These are phyloP conservation scores for Salticus scenicus DNA, from an alignment of 2,888 invertebrate species.

Conservation along the genomic window DNA sequence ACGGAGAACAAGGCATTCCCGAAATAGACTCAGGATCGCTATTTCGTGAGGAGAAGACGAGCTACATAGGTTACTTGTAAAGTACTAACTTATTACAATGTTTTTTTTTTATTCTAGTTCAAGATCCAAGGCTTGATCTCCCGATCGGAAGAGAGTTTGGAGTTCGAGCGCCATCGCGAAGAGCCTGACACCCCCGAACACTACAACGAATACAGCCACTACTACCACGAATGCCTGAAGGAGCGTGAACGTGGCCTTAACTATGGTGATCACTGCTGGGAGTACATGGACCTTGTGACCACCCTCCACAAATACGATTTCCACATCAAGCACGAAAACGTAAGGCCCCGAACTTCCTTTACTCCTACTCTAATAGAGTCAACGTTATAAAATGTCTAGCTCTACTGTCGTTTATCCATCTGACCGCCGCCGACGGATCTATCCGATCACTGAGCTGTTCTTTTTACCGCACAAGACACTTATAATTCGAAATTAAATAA, in stretches of 20 bases:
- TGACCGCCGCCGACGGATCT: no score
- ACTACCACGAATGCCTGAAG: constrained; percentile 54
- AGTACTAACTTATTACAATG: no score
- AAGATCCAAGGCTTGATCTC: constrained; percentile 47
- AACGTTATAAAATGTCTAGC: background rate
- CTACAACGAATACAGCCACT: constrained; percentile 59
- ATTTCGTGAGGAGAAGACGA: no score
- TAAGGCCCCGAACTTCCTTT: constrained; percentile 42
- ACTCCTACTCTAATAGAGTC: no score
- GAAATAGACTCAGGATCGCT: no score
- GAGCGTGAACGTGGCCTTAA: constrained; percentile 40
- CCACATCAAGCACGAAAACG: constrained; percentile 52
- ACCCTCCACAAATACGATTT: constrained; percentile 47
- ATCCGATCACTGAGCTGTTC: no score
- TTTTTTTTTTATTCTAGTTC: constrained; percentile 31
- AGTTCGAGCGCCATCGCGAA: constrained; percentile 41
- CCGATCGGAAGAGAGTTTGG: constrained; percentile 51
- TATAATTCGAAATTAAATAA: no score
- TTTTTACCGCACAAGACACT: no score
- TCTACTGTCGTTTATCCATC: background rate
- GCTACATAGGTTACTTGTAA: no score
- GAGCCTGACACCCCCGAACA: constrained; percentile 52
- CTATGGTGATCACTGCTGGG: constrained; percentile 53
- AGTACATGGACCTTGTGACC: constrained; percentile 45
- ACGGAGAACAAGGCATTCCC: no score